phyloP scores from a whole-genome alignment of 2,113 vertebrate species.

The Passer montanus region DNA sequence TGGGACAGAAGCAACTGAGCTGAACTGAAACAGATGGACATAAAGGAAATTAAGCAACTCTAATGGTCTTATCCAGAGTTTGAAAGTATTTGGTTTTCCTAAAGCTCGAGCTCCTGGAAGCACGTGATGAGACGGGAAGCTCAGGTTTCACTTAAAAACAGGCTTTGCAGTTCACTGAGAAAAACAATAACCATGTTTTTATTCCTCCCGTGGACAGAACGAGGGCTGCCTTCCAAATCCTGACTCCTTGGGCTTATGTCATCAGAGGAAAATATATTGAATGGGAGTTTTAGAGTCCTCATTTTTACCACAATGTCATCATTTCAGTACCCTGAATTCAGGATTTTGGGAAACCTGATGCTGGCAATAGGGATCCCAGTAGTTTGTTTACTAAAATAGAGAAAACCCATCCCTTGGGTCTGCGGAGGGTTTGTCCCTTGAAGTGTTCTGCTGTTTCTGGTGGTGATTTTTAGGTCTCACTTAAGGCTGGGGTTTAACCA shows the following conservation, averaged over 20 bases:
- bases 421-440: not conserved
- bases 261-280: not conserved
- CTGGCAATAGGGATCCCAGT: not conserved
- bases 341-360: not conserved
- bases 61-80: constrained; percentile 61
- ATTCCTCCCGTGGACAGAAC: not conserved
- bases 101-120: constrained; percentile 36
- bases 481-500: not conserved
- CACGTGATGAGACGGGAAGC: constrained; percentile 16
- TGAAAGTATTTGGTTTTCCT: constrained; percentile 35
- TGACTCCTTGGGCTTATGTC: not conserved
- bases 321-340: not conserved
- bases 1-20: constrained; percentile 60
- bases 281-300: not conserved
- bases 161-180: constrained; percentile 47
- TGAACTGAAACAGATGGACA: constrained; percentile 62
- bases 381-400: not conserved
- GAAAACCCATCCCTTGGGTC: not conserved
- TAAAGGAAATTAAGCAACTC: constrained; percentile 67
- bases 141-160: constrained; percentile 57
- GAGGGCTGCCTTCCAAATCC: not conserved
- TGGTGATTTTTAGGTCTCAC: not conserved
- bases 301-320: not conserved
- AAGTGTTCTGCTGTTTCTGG: not conserved
- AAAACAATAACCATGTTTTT: constrained; percentile 41